phyloP scores from a whole-genome alignment of 2,113 vertebrate genomes.

The Etheostoma spectabile region DNA sequence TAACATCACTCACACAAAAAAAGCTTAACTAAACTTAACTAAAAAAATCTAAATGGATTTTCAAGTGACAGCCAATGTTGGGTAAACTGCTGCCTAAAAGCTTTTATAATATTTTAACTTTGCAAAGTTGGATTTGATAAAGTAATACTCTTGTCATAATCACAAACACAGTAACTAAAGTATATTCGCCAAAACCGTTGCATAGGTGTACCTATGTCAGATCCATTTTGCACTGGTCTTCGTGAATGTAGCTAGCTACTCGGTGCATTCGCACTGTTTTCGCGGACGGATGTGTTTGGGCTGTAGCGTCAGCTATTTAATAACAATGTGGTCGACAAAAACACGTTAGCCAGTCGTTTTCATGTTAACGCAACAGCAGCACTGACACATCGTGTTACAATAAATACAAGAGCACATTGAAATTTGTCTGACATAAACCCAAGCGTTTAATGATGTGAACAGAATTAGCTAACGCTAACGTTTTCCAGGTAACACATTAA shows the following conservation, averaged over 20 bases:
- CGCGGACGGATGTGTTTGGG: neutral
- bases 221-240: neutral
- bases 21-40: neutral
- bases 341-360: neutral
- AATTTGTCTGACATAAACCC: neutral
- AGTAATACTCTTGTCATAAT: neutral
- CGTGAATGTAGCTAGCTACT: neutral
- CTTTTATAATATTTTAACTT: neutral
- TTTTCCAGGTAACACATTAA: conserved; percentile 6
- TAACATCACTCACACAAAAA: neutral
- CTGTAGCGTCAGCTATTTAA: neutral
- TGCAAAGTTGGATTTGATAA: neutral
- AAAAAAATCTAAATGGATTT: neutral
- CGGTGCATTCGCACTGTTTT: conserved; percentile 1
- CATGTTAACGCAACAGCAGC: neutral
- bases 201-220: neutral
- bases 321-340: neutral
- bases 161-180: neutral
- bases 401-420: neutral
- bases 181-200: neutral
- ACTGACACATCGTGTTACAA: too few species aligned
- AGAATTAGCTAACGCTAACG: neutral
- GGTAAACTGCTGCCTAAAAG: too few species aligned
- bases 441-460: neutral
- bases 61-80: neutral